Conservation (phyloP, 2,797 vertebrate species). For the Epinephelus awoara region DNA sequence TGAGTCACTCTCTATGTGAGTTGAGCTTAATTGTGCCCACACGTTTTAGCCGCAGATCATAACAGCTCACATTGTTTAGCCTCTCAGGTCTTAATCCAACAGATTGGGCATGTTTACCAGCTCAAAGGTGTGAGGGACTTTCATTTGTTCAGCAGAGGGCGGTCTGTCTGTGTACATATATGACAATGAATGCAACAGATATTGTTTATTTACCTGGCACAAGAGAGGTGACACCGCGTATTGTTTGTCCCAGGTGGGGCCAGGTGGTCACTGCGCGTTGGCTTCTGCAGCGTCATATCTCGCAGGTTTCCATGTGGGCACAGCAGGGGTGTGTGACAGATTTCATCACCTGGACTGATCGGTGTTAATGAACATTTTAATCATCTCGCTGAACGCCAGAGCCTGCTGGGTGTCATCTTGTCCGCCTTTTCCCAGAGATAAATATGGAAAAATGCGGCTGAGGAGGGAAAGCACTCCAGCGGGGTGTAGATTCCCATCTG, state of each 20-base stretch:
- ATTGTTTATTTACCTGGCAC: slow-evolving; percentile 73
- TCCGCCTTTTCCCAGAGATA: slow-evolving; percentile 54
- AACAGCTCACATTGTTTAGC: slow-evolving; percentile 52
- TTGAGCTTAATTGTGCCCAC: slow-evolving; percentile 73
- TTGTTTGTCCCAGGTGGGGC: slow-evolving; percentile 64
- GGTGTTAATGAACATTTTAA: slow-evolving; percentile 88
- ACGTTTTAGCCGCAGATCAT: slow-evolving; percentile 36
- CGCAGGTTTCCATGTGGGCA: slow-evolving; percentile 47
- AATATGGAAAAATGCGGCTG: slow-evolving; percentile 53
- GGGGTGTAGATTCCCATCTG: slow-evolving; percentile 30
- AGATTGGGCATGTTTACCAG: slow-evolving; percentile 73
- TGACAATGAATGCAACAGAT: slow-evolving; percentile 17
- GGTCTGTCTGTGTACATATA: slow-evolving; percentile 48
- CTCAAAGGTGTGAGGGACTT: slow-evolving; percentile 70
- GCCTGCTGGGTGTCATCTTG: slow-evolving; percentile 59
- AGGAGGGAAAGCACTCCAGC: slow-evolving; percentile 28
- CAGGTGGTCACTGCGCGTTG: slow-evolving; percentile 72
- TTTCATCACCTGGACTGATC: slow-evolving; percentile 78
- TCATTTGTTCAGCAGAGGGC: slow-evolving; percentile 66
- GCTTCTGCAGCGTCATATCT: slow-evolving; percentile 23
- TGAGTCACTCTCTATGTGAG: slow-evolving; percentile 76
- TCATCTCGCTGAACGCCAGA: slow-evolving; percentile 70
- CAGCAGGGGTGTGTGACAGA: slow-evolving; percentile 66
- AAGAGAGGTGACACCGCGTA: slow-evolving; percentile 58
- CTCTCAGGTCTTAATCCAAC: slow-evolving; percentile 61